Base-by-base conservation (phyloP, 2,888 invertebrate genomes). In the Synanthedon formicaeformis region DNA sequence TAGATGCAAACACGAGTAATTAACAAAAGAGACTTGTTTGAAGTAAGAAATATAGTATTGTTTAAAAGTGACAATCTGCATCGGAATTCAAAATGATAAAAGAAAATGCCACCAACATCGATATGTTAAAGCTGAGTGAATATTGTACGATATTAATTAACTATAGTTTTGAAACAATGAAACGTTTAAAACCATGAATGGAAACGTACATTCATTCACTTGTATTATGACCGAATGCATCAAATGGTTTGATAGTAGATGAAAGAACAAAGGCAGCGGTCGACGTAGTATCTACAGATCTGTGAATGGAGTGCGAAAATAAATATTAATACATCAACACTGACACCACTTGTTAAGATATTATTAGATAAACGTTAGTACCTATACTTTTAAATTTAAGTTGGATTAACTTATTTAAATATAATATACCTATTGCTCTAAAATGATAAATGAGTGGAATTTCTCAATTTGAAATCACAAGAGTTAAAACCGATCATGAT, bases 181-280 rank as follows among this genome's bases (percentile, higher is more conserved):
- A 56, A 69, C 80, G 67, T 77, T 76, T 65, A 66, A 66, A 60
- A 54, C 58, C 62, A 69, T 83, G 79, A 83, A 82, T 81, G 78
- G 73, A 58, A 58, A 66, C 69, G 74, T 66, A 63, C 65, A 62
- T 72, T 71, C 78, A 65, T 62, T 64, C 65, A 81, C 77, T 75
- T 72, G 71, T 61, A 61, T 63, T 65, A 62, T 62, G 60, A 60
- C 56, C 60, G 60, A 61, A 60, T 65, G 64, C 65, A 68, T 69
- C 65, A 74, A 70, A 76, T 74, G 75, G 68, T 65, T 75, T 71
- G 65, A 67, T 71, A 64, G 59, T 56, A 51, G 55, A 65, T 66
- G 66, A 68, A 65, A 62, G 65, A 59, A 69, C 69, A 70, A 62
- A 52, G 58, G 60, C 58, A 56, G 59, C 58, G 50, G 57, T 67